These are phyloP conservation scores for Rhyzopertha dominica DNA, from an alignment of 1,140 invertebrate species.

Conservation along the genomic window DNA sequence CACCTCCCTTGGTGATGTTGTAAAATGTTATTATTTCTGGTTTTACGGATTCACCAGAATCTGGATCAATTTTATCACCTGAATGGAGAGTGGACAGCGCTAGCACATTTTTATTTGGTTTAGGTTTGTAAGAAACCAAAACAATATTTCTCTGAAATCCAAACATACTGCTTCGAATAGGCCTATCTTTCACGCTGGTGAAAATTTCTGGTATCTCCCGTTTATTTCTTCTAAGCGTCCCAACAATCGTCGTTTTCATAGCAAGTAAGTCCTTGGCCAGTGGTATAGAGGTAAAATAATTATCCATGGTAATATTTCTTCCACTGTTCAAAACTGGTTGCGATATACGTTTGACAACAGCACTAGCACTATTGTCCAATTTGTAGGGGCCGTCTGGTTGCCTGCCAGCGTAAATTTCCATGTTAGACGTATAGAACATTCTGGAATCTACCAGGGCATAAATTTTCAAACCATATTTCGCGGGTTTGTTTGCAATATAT, in stretches of 20 bases:
- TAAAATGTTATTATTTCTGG: conserved; percentile 10
- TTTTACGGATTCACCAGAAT: conserved; percentile 7
- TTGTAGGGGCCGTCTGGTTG: conserved; percentile 28
- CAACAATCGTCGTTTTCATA: conserved; percentile 37
- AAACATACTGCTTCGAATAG: conserved; percentile 15
- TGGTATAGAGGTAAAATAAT: conserved; percentile 35
- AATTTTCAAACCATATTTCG: conserved; percentile 44
- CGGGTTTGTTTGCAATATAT: conserved; percentile 45
- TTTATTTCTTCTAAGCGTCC: conserved; percentile 43
- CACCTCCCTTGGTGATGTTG: conserved; percentile 11
- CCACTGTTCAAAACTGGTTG: conserved; percentile 28
- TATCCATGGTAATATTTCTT: conserved; percentile 33
- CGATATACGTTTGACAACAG: conserved; percentile 38
- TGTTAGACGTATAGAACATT: conserved; percentile 35
- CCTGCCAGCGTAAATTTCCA: conserved; percentile 37
- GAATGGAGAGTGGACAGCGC: conserved; percentile 29
- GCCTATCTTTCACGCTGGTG: conserved; percentile 21
- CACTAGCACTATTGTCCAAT: conserved; percentile 28
- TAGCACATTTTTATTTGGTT: conserved; percentile 23
- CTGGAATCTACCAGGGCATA: conserved; percentile 18
- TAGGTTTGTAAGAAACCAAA: conserved; percentile 30
- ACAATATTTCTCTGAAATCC: conserved; percentile 27
- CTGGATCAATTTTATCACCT: conserved; percentile 21
- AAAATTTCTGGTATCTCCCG: conserved; percentile 41
- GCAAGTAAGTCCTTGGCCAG: conserved; percentile 30